Conservation (phyloP, 2,797 vertebrate genomes). For the Xiphophorus birchmanni region DNA sequence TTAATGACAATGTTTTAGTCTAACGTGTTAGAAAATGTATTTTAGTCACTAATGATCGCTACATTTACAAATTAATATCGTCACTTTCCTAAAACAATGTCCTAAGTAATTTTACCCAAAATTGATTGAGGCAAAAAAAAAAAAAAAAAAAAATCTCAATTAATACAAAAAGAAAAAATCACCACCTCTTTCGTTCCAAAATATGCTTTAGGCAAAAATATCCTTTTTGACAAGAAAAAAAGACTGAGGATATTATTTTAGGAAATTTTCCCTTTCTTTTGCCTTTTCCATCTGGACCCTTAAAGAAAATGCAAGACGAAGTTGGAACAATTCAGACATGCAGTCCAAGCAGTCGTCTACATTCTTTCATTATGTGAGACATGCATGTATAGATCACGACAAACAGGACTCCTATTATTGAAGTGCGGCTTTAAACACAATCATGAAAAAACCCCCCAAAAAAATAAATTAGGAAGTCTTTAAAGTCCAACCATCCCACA, state of each 20-base stretch:
- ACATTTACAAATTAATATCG: not conserved
- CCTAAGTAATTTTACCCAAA: too few relatives aligned
- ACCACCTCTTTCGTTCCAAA: too few relatives aligned
- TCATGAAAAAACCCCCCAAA: too few relatives aligned
- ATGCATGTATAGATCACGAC: not conserved
- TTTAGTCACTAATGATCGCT: not conserved
- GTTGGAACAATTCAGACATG: not conserved
- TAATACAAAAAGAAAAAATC: too few relatives aligned
- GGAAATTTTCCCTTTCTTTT: not conserved
- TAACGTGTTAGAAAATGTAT: not conserved
- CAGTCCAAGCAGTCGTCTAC: not conserved
- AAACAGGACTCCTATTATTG: not conserved
- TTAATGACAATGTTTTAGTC: not conserved
- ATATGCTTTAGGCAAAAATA: too few relatives aligned
- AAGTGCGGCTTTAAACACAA: constrained; percentile 21
- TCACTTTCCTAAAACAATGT: too few relatives aligned
- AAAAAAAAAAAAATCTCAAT: too few relatives aligned
- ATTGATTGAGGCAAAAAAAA: not conserved
- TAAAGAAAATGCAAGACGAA: not conserved
- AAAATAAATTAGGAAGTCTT: constrained; percentile 71
- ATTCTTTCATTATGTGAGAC: not conserved
- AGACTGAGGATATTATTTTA: too few relatives aligned
- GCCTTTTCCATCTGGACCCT: not conserved
- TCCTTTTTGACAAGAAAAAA: too few relatives aligned
- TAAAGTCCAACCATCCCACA: constrained; percentile 66